Base-by-base conservation (phyloP, 2,888 invertebrate species). In the Kryphioiulus occultus region DNA sequence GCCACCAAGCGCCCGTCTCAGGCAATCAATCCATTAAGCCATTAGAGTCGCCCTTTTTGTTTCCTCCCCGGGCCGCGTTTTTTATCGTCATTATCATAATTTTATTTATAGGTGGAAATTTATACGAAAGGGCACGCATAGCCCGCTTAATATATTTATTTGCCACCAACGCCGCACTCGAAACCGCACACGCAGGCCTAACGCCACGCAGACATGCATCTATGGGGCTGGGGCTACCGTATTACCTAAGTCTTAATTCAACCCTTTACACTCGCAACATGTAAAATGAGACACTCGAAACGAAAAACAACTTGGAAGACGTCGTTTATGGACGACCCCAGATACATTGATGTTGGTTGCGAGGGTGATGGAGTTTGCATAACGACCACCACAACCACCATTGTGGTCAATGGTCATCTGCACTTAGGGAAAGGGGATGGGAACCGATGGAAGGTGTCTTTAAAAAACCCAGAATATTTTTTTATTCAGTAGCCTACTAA, bases 31-130 rank as follows among this genome's bases (percentile, higher is more conserved):
- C 59, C 59, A 59, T 59, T 19, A 59, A n/a, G 59, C 59, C 59
- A 19, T n/a, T 59, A n/a, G 22, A 59, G 59, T 59, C 59, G 19
- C n/a, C 5, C 47, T 15, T 47, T 19, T 59, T n/a, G 59, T 59
- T 59, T 59, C 59, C 59, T 59, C 47, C 47, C 10, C 3, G 47
- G 17, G 47, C 47, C 47, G 47, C 47, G 47, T 17, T 47, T 59
- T 59, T n/a, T 59, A 59, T n/a, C 59, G 59, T 59, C 59, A 59
- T 59, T 59, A 59, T 59, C 59, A 59, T 59, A 59, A 59, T 59
- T 59, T 59, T 59, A 59, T 59, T 59, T 59, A 59, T 59, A 59
- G 59, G n/a, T 59, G 59, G 59, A 59, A 59, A 59, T 59, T 19
- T n/a, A 59, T 59, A 59, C 22, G 59, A 59, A n/a, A 59, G 59